Percentiles rank a stretch among this genome's conserved stretches.
Evolutionary conservation across 2,113 vertebrate genomes (phyloP).

Genomic region (Rhinoderma darwinii): DNA sequence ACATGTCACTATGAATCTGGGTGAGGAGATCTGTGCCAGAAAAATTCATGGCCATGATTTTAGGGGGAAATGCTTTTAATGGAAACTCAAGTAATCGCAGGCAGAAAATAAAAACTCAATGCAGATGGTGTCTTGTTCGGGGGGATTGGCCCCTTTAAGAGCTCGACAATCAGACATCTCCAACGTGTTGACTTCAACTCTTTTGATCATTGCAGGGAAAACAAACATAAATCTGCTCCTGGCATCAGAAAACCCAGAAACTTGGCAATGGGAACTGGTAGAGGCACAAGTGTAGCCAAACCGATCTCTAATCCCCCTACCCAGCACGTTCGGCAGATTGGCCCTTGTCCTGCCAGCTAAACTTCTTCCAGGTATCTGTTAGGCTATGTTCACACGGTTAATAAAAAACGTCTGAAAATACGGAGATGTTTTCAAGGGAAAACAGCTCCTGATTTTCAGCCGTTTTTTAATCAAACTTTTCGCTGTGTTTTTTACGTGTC

Average conservation of each 20-base stretch:
- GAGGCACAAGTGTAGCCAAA: not conserved
- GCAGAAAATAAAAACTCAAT: too few species aligned
- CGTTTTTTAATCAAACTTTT: too few species aligned
- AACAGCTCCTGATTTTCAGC: too few species aligned
- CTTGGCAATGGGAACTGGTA: not conserved
- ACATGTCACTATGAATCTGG: too few species aligned
- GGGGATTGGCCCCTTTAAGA: not conserved
- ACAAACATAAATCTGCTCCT: slow-evolving; percentile 18
- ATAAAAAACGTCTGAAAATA: too few species aligned
- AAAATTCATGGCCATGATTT: too few species aligned
- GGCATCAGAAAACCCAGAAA: not conserved
- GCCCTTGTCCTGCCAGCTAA: not conserved
- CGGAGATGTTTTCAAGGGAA: too few species aligned
- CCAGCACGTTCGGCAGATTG: slow-evolving; percentile 1
- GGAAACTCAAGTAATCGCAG: too few species aligned
- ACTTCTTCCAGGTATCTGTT: not conserved
- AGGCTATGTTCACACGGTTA: too few species aligned
- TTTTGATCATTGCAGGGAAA: not conserved
- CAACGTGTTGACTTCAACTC: not conserved
- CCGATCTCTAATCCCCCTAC: not conserved
- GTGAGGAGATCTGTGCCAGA: too few species aligned
- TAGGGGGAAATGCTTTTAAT: too few species aligned
- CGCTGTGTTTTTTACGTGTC: too few species aligned
- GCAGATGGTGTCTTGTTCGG: not conserved
- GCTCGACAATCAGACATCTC: not conserved